Evolutionary conservation across 2,888 invertebrate genomes (phyloP), one percentile per base, ranked within the genome.

Genomic region (Campoletis raptor): DNA sequence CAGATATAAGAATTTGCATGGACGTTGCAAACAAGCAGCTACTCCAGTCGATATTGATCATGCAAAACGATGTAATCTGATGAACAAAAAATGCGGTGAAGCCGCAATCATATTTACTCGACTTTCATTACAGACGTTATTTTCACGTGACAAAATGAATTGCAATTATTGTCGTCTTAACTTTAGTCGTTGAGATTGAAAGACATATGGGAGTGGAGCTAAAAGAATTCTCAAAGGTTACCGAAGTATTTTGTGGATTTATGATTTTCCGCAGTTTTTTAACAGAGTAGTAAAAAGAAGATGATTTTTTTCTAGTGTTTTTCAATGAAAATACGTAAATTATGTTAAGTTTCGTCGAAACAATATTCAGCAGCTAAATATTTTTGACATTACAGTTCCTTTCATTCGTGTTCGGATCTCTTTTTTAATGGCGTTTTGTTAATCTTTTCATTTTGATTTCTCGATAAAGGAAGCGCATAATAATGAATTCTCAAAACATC

Each of bases 1-100:
- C n/a, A n/a, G 0, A 57, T 8, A 37, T 21, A 64, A n/a, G 18
- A n/a, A 78, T 74, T 79, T 79, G 67, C 57, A 74, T 83, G 67
- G 79, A 67, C 57, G 73, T 78, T 40, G 52, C 66, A 15, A 73
- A 52, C 30, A 36, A 69, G 42, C 40, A 66, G 40, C 66, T 8
- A 37, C 40, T 9, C 40, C 66, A 30, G 42, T 69, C 67, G 18
- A 37, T 66, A 48, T 48, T 30, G 24, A 70, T 70, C 12, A 15
- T n/a, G n/a, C n/a, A n/a, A n/a, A n/a, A n/a, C n/a, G n/a, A n/a
- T n/a, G n/a, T 73, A n/a, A 57, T 12, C 24, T 76, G 57, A 48
- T n/a, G 37, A 66, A 21, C 1, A 18, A 36, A 66, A 57, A 57
- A 57, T 21, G 10, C 57, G 4, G 0, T 10, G 9, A 21, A 57